These are phyloP conservation scores for Brachystomella parvula DNA, from an alignment of 1,140 invertebrate genomes.

Conservation along the genomic window DNA sequence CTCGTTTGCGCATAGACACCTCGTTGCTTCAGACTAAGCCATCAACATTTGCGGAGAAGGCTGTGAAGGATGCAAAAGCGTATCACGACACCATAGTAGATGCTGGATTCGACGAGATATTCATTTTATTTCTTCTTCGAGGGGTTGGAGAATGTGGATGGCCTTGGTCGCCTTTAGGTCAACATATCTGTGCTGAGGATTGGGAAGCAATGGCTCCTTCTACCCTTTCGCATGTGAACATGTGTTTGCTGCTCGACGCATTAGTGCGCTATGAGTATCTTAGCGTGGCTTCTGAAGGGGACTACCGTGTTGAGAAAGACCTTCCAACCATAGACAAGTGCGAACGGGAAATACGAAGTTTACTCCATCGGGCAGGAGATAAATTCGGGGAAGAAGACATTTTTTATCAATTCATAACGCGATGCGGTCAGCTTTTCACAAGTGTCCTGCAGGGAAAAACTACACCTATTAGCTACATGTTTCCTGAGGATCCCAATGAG, in stretches of 20 bases:
- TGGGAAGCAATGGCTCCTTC: no score
- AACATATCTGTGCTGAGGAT: background rate
- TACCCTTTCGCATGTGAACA: background rate
- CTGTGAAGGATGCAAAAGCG: no score
- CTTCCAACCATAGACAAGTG: background rate
- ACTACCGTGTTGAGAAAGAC: background rate
- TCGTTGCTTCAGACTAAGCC: no score
- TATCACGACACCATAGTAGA: background rate
- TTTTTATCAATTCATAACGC: background rate
- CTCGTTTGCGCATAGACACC: background rate
- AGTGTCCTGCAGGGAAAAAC: slow-evolving; percentile 1
- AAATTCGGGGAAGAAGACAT: background rate
- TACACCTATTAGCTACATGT: background rate
- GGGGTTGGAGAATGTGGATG: background rate
- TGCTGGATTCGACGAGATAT: background rate
- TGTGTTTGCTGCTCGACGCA: background rate
- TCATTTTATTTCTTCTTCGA: background rate
- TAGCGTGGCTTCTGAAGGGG: background rate
- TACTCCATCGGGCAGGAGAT: background rate
- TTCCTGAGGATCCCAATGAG: background rate
- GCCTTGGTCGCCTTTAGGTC: background rate
- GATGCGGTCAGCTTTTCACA: background rate
- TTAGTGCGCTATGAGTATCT: background rate
- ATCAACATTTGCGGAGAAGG: no score
- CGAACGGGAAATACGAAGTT: background rate